Base-by-base conservation (phyloP, 2,113 vertebrate species). In the Hydrochoerus hydrochaeris region DNA sequence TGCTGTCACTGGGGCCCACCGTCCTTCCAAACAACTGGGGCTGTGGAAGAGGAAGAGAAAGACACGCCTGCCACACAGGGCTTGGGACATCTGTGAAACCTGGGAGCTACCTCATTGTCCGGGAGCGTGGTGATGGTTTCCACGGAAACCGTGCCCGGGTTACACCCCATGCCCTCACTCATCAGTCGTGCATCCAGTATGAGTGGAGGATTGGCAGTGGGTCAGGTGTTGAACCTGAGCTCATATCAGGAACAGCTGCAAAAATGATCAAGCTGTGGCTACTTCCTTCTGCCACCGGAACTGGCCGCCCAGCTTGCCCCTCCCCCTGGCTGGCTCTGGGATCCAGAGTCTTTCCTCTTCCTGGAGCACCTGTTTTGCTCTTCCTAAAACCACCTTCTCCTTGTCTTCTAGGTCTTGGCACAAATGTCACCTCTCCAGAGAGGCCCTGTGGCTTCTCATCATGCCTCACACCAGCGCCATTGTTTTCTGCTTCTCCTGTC, bases 271-370 rank as follows among this genome's bases (percentile, higher is more conserved):
- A n/a, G 85, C 2, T 2, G 20, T 6, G 24, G 5, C 26, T 0
- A 0, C 28, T 28, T 14, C 5, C 41, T 32, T 2, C 1, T 3
- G 0, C 17, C 26, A 0, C 8, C 5, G 8, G 32, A 30, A 1
- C 0, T 3, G 22, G 54, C 30, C 38, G 1, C 20, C 44, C 0
- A 4, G 16, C 24, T 3, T 4, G 5, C 44, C 32, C 30, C 44
- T 52, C 38, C 65, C 32, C 13, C 35, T 26, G 44, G 73, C 52
- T 41, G 41, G 46, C 73, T 44, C 30, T 49, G 83, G 8, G 9
- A 52, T n/a, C 67, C 8, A 65, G 78, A 28, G 67, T n/a, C 35
- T 69, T 24, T 14, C 77, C 1, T 49, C 12, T 65, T 88, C 80
- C 69, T 54, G 20, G 13, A 84, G 13, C 22, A 7, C 11, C 52